Percentiles rank a stretch among this genome's conserved stretches.
phyloP scores from a whole-genome alignment of 2,797 vertebrate genomes.

The Oreochromis mossambicus region DNA sequence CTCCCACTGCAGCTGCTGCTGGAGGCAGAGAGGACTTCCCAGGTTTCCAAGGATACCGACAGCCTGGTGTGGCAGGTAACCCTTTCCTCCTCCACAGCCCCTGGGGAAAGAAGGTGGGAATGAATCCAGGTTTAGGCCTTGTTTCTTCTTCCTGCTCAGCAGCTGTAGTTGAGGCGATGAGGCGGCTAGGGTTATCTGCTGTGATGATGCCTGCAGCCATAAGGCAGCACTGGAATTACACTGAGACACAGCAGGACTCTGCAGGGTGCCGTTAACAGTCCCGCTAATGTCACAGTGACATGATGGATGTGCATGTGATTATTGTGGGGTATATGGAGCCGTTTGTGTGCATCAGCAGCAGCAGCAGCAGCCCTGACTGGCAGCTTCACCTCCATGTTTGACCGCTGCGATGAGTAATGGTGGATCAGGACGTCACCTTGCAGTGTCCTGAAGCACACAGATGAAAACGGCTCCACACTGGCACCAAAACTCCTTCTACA shows the following conservation, averaged over 20 bases:
- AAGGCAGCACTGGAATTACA: background rate
- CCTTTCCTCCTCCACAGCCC: background rate
- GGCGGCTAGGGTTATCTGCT: background rate
- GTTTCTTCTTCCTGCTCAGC: background rate
- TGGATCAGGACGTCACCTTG: background rate
- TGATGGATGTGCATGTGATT: background rate
- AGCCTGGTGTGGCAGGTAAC: slow-evolving; percentile 25
- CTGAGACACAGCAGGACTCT: background rate
- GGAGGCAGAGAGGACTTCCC: slow-evolving; percentile 2
- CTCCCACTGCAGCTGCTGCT: background rate
- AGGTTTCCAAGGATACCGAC: slow-evolving; percentile 64
- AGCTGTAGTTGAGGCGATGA: background rate
- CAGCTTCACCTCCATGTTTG: background rate
- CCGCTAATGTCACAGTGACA: background rate
- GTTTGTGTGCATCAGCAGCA: too few species aligned
- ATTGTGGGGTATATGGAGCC: background rate
- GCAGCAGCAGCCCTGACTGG: background rate
- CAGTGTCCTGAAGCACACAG: background rate
- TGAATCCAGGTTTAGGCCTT: slow-evolving; percentile 30
- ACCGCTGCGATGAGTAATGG: background rate
- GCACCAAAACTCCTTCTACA: background rate
- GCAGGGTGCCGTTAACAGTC: background rate
- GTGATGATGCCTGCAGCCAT: background rate
- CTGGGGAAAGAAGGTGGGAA: background rate
- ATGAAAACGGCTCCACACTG: background rate